A percentile compares a stretch with the other conserved stretches of the same genome.
Conservation (phyloP, 2,113 vertebrate species). For the Podilymbus podiceps region DNA sequence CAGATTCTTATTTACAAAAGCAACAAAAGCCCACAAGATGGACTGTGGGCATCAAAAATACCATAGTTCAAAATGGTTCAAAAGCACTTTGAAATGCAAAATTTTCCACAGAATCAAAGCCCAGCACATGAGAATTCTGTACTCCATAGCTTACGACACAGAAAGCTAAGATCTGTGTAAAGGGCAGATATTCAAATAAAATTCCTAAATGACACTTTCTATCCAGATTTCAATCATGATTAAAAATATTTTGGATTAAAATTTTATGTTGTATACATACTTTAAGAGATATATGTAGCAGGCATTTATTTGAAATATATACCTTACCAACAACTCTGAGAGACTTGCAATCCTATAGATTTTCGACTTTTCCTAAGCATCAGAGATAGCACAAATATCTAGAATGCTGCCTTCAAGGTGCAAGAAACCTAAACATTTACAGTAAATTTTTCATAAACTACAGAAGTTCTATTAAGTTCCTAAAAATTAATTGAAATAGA, state of each 20-base stretch:
- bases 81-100: neutral
- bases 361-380: neutral
- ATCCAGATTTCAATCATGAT: neutral
- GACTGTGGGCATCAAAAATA: neutral
- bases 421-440: neutral
- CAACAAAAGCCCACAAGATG: neutral
- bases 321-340: neutral
- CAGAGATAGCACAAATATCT: neutral
- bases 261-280: neutral
- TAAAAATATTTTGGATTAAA: neutral
- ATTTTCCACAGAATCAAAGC: neutral
- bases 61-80: neutral
- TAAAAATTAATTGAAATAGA: neutral
- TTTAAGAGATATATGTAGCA: neutral
- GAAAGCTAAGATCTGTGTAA: neutral
- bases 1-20: neutral
- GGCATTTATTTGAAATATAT: neutral
- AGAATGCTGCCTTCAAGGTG: neutral
- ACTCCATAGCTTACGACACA: neutral
- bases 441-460: neutral
- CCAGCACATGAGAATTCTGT: neutral
- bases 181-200: neutral
- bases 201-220: neutral
- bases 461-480: neutral
- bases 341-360: neutral